Evolutionary conservation across 2,888 invertebrate species (phyloP), one percentile per base, ranked within the genome.

Genomic region (Anarsia innoxiella): DNA sequence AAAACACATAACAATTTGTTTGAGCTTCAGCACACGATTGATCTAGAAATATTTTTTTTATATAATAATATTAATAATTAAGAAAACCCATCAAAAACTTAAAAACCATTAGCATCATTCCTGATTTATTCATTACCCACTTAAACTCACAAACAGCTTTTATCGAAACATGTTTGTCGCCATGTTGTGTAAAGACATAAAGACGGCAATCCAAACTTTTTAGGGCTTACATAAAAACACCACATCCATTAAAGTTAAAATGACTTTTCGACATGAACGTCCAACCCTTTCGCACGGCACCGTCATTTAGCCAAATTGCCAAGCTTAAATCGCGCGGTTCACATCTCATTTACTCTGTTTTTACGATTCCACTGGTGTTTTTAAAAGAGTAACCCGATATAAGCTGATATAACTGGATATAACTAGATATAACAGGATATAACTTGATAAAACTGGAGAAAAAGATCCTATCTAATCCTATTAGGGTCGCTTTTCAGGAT

Each of bases 331-430:
- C 64, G 67, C 59, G 52, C 46, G 65, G 66, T 70, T 73, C 69
- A 69, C 72, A 73, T 71, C 70, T 73, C 72, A 75, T 74, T 74
- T 68, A 61, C 59, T 54, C 52, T 48, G 59, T 70, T 75, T 70
- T 70, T 69, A 71, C 58, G 59, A 64, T 63, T 63, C 45, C 51
- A 43, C 42, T 44, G 50, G 44, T 53, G 48, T 49, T 53, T 44
- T 42, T 39, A 40, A 41, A 45, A 44, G 39, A 41, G 41, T 41
- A 34, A 36, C 25, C 25, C 4, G 25, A 25, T n/a, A 25, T 19
- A n/a, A n/a, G n/a, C n/a, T n/a, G n/a, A n/a, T n/a, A n/a, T 19
- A 19, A 19, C 19, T 19, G 19, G 8, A 19, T 19, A 19, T 19
- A 19, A 19, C 4, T 8, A 8, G 19, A 19, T 3, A 19, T 19